Evolutionary conservation across 2,113 vertebrate species (phyloP).

Genomic region (Candoia aspera): DNA sequence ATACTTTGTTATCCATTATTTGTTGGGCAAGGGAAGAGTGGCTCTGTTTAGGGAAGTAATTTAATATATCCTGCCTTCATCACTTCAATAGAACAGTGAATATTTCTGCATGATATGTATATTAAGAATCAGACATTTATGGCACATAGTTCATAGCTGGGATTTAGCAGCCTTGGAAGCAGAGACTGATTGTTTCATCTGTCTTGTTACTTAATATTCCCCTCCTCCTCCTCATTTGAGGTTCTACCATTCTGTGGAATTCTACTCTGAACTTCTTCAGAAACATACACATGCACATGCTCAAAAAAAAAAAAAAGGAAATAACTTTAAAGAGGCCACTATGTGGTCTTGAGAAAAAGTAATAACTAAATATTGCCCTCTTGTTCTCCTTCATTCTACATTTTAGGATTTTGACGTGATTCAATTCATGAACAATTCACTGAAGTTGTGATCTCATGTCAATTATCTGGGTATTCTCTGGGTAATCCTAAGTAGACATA

Average conservation of each 20-base stretch:
- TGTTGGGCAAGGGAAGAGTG: neutral
- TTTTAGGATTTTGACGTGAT: neutral
- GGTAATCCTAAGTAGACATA: neutral
- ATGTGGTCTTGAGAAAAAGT: neutral
- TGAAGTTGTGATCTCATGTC: neutral
- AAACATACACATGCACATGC: neutral
- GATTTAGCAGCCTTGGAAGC: neutral
- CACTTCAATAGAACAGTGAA: neutral
- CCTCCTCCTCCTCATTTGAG: neutral
- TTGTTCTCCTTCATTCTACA: too few relatives aligned
- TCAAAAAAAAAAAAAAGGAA: neutral
- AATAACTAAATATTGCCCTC: neutral
- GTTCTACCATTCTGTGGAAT: neutral
- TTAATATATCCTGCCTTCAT: neutral
- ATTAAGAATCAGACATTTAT: neutral
- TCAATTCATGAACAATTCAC: neutral
- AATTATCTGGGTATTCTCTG: neutral
- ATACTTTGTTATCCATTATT: neutral
- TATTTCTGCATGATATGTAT: neutral
- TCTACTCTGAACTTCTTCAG: neutral
- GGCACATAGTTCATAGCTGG: neutral
- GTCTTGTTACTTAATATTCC: neutral
- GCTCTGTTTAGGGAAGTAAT: neutral
- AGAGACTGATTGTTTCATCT: neutral
- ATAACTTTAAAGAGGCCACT: neutral